These are phyloP conservation scores for Idaea aversata DNA, from an alignment of 2,888 invertebrate species.

Conservation along the genomic window DNA sequence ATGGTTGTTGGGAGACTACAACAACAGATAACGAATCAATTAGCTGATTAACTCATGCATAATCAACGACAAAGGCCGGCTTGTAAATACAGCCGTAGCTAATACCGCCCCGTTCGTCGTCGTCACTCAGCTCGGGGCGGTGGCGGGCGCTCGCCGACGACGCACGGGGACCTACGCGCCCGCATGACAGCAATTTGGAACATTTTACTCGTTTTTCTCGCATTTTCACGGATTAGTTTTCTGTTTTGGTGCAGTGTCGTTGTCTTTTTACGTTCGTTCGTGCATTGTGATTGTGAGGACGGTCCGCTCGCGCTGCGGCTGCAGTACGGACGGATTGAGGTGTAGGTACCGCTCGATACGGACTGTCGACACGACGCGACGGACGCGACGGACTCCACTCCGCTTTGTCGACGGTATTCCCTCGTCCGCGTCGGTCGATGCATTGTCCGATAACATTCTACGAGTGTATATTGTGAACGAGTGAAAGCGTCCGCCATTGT, in stretches of 20 bases:
- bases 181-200: too few relatives aligned
- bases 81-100: background rate
- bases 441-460: slow-evolving; percentile 40
- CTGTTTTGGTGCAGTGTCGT: slow-evolving; percentile 10
- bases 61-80: background rate
- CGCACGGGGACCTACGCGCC: too few relatives aligned
- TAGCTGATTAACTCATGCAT: background rate
- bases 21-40: background rate
- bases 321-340: slow-evolving; percentile 35
- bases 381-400: slow-evolving; percentile 1
- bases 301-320: slow-evolving; percentile 17
- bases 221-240: slow-evolving; percentile 24
- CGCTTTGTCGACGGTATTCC: slow-evolving; percentile 38
- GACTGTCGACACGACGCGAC: slow-evolving; percentile 25
- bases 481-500: slow-evolving; percentile 21
- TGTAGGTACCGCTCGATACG: slow-evolving; percentile 16
- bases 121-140: background rate
- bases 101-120: background rate
- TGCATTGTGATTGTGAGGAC: slow-evolving; percentile 17
- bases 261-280: slow-evolving; percentile 18
- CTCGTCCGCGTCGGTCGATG: slow-evolving; percentile 31
- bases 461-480: slow-evolving; percentile 32
- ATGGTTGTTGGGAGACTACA: background rate
- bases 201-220: background rate
- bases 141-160: too few relatives aligned